Evolutionary conservation across 53 echinoderm and acorn worm genomes (phyloP), one percentile per base, ranked within the genome.

Genomic region (Echinarachnius parma): DNA sequence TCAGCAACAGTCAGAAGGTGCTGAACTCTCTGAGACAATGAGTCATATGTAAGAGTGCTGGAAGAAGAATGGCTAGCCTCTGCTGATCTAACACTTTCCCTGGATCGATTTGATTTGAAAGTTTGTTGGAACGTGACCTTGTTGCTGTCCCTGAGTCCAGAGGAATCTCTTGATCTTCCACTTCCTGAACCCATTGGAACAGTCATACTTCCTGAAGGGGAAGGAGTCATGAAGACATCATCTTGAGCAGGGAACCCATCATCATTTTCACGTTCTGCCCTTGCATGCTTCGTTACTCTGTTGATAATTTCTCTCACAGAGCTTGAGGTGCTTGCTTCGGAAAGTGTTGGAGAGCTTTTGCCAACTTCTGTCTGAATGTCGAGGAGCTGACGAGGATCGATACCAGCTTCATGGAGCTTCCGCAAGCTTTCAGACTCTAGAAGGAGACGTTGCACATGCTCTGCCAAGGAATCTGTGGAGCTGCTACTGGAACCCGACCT

Each of bases 261-360:
- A 42, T 62, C 79, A 28, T 81, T 77, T 16, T 84, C 92, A 63
- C 57, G 58, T 48, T 85, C 85, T 24, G 84, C 31, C 28, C 47
- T 68, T 19, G 69, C 52, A 28, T 70, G 82, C 27, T 79, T 58
- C 64, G 78, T 46, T 9, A 98, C 92, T 34, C 89, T 82, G 16
- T 88, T 81, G 50, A 98, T 92, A 39, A 98, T 98, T 36, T 83
- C 86, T 69, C 86, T 79, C 0, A 98, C 96, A 46, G 98, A 98
- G 58, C 98, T 98, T 15, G 98, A 98, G 5, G 98, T 98, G 53
- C 98, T 98, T 39, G 80, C 83, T 22, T 92, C 92, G n/a, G 92
- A 98, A 9, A 75, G 39, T 46, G 86, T 80, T 16, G 83, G 84
- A 13, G 78, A 83, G 23, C 77, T 28, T 7, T 28, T 81, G 4